These are phyloP conservation scores for Oplegnathus fasciatus DNA, from an alignment of 2,113 vertebrate genomes.

Conservation along the genomic window DNA sequence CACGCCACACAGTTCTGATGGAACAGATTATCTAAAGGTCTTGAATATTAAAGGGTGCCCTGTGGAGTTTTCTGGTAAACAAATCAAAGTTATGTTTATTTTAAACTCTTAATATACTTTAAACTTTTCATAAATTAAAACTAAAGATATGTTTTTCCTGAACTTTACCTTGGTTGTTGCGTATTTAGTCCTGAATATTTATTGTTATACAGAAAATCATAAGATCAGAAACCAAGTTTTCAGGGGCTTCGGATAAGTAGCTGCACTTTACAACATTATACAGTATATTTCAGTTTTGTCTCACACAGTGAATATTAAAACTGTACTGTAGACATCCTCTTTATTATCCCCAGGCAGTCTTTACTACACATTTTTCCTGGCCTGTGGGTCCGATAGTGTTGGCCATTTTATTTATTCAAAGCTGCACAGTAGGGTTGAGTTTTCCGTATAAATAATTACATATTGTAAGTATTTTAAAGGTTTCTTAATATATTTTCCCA, in stretches of 20 bases:
- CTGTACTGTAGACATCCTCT: not conserved
- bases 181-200: slow-evolving; percentile 7
- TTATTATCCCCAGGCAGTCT: not conserved
- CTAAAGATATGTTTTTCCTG: too few species aligned
- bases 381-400: slow-evolving; percentile 27
- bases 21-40: too few species aligned
- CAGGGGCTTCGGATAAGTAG: not conserved
- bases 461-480: not conserved
- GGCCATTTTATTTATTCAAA: slow-evolving; percentile 26
- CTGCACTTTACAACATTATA: not conserved
- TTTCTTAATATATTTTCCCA: not conserved
- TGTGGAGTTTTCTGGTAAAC: too few species aligned
- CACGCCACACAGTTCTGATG: too few species aligned
- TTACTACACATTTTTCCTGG: not conserved
- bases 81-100: too few species aligned
- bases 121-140: not conserved
- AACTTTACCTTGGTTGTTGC: not conserved
- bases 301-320: not conserved
- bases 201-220: not conserved
- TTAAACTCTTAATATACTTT: not conserved
- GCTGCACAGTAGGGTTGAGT: not conserved
- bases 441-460: not conserved
- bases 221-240: not conserved
- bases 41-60: too few species aligned
- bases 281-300: not conserved